Conservation (phyloP, 2,797 vertebrate genomes). For the Anomalospiza imberbis region DNA sequence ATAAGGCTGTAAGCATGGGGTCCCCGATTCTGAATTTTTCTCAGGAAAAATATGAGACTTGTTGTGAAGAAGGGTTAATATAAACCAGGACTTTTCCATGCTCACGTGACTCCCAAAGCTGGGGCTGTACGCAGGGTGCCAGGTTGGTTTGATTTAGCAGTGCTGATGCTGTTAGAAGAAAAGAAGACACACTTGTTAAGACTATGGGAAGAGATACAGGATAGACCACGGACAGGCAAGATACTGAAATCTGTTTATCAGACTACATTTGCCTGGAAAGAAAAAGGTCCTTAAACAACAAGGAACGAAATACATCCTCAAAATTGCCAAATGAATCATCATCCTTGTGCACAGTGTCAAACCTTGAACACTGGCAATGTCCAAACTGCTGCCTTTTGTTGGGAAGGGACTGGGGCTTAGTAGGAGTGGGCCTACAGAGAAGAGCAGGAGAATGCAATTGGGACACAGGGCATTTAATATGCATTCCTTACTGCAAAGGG, state of each 20-base stretch:
- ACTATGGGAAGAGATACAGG: not conserved
- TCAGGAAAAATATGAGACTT: not conserved
- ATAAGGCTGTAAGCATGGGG: not conserved
- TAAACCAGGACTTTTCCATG: not conserved
- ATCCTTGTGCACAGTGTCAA: not conserved
- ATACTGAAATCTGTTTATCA: not conserved
- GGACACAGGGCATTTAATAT: not conserved
- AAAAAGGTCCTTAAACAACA: not conserved
- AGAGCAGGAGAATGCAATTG: not conserved
- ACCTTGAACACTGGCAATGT: not conserved
- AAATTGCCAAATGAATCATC: not conserved
- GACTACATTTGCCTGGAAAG: not conserved
- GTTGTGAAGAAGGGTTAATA: not conserved
- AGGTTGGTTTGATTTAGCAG: not conserved
- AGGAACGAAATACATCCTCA: not conserved
- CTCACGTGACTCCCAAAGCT: not conserved
- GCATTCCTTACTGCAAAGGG: not conserved
- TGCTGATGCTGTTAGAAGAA: not conserved
- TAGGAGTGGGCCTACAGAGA: not conserved
- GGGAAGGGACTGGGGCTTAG: not conserved
- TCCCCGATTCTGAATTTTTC: not conserved
- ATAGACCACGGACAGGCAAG: not conserved
- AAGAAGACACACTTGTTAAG: not conserved
- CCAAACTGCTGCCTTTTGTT: not conserved
- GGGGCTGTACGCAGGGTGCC: not conserved